Base-by-base conservation (phyloP, 2,113 vertebrate genomes). In the Furnarius figulus region DNA sequence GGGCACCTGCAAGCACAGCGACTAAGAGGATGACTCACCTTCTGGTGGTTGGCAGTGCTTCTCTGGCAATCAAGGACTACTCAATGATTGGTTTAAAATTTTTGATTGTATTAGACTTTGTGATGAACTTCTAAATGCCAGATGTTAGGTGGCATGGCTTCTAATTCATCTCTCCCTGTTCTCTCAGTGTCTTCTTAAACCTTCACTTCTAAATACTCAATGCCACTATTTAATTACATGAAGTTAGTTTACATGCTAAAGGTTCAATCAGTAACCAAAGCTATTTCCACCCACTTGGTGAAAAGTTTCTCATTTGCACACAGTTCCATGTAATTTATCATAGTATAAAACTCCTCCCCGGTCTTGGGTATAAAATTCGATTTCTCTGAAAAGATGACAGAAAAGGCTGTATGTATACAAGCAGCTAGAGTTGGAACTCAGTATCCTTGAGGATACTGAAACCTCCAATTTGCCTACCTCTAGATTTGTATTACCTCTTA, bases 401-500 rank as follows among this genome's bases (percentile, higher is more conserved):
- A 76, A 89, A 59, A 94, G n/a, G 12, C 59, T 71, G 1, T 52
- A 15, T 74, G 50, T 72, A 52, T 25, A 40, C 52, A 50, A 12
- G 74, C 14, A 56, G 47, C 30, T 78, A 75, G 28, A 81, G 39
- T 93, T 84, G 65, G 47, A 88, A 86, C 88, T 92, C 72, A 35
- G 47, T 31, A 68, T 90, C 31, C 12, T 88, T 65, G 52, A 73
- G n/a, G 47, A 52, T 85, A 56, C 68, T 68, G 47, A 35, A 5
- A 74, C 9, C 40, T 93, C 21, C 40, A 85, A 16, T 95, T 91
- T 95, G 33, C 68, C 59, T 61, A 52, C 75, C 52, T 88, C 52
- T 77, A 67, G 82, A 44, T 95, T 96, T 97, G 70, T 84, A 85
- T 94, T 92, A 82, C 89, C 71, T 96, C 81, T 91, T 93, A 85